Conservation (phyloP, 2,797 vertebrate species). For the Clangula hyemalis region DNA sequence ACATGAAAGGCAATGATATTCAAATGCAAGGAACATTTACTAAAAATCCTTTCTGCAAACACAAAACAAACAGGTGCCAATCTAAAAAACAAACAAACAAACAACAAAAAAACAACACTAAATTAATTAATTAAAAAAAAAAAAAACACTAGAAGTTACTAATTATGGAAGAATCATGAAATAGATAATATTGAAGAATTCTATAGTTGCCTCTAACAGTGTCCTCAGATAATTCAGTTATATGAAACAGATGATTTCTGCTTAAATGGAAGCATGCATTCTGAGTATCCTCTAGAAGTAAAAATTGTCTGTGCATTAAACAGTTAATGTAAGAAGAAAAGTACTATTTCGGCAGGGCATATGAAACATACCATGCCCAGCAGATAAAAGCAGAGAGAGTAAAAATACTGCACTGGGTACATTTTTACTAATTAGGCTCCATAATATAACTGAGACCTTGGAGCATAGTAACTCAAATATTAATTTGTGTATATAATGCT, state of each 20-base stretch:
- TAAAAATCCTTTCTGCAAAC: neutral
- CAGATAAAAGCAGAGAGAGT: neutral
- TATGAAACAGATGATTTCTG: neutral
- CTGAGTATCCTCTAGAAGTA: neutral
- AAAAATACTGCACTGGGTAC: neutral
- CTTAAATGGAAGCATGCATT: neutral
- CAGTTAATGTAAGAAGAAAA: neutral
- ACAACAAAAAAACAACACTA: too few species aligned
- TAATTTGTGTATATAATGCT: fast-evolving
- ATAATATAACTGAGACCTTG: neutral
- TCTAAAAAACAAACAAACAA: neutral
- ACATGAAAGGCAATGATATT: neutral
- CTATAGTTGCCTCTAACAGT: neutral
- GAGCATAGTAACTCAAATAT: fast-evolving
- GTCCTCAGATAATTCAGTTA: neutral
- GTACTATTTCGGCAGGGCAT: neutral
- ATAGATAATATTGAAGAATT: neutral
- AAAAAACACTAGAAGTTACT: neutral
- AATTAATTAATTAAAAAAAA: too few species aligned
- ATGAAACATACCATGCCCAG: neutral
- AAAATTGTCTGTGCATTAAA: neutral
- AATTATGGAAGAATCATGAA: neutral
- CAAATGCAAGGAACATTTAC: neutral
- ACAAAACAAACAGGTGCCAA: neutral
- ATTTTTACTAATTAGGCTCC: neutral